phyloP scores from a whole-genome alignment of 2,113 vertebrate genomes.

The Aviceda subcristata region DNA sequence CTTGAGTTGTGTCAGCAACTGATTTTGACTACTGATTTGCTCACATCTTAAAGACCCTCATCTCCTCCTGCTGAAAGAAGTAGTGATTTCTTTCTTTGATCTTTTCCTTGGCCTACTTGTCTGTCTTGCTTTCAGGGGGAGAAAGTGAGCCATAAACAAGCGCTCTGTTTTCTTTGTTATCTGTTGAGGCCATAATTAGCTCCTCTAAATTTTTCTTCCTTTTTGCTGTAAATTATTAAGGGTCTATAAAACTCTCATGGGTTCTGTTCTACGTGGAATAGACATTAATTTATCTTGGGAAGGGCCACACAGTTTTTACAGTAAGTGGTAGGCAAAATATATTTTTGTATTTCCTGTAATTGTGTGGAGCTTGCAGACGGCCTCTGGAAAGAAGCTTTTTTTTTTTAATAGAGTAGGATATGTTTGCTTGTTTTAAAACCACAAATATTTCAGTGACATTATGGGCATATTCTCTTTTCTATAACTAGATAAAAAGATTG shows the following conservation, averaged over 20 bases:
- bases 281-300: not conserved
- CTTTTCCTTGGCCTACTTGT: not conserved
- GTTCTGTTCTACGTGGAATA: not conserved
- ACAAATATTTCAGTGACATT: not conserved
- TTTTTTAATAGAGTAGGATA: not conserved
- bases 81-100: not conserved
- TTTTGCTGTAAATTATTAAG: not conserved
- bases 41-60: not conserved
- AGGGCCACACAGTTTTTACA: not conserved
- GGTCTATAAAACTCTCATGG: not conserved
- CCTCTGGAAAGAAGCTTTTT: not conserved
- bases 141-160: not conserved
- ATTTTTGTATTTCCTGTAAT: conserved; percentile 12
- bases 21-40: not conserved
- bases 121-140: not conserved
- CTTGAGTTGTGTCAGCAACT: not conserved
- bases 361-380: not conserved
- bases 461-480: not conserved
- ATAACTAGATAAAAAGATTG: not conserved
- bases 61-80: not conserved
- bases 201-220: not conserved
- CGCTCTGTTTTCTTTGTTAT: not conserved
- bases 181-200: not conserved
- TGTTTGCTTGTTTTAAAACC: not conserved
- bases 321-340: not conserved